Conservation (phyloP, 2,797 vertebrate genomes). For the Hylomyscus alleni region DNA sequence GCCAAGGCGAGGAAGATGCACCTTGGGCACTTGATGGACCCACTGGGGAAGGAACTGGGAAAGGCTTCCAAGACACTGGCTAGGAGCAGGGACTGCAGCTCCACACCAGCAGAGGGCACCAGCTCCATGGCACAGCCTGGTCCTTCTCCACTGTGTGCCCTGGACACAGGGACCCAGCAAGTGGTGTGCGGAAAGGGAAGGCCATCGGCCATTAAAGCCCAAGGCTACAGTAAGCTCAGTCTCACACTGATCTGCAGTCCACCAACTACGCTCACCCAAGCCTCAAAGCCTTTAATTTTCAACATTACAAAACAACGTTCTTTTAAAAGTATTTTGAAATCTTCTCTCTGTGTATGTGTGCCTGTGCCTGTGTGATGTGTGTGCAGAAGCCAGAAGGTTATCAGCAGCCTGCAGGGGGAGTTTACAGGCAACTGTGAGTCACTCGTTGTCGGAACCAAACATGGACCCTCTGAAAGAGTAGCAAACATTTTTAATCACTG, state of each 20-base stretch:
- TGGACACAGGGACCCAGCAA: neutral
- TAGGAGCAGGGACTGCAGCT: neutral
- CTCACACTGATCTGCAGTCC: too few species aligned
- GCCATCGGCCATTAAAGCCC: too few species aligned
- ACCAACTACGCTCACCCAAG: neutral
- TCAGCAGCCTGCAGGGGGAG: neutral
- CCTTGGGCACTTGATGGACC: too few species aligned
- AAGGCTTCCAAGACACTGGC: neutral
- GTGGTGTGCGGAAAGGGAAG: neutral
- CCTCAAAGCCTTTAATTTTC: neutral
- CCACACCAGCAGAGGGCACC: neutral
- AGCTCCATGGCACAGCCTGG: neutral
- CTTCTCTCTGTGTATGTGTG: neutral
- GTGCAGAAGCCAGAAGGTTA: neutral
- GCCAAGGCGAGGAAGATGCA: too few species aligned
- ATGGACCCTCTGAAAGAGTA: neutral
- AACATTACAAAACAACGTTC: neutral
- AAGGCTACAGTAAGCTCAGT: neutral
- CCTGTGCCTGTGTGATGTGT: too few species aligned
- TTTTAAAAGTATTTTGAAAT: neutral
- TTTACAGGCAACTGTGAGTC: neutral
- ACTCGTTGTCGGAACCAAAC: neutral
- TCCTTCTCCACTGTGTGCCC: neutral
- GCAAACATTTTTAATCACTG: too few species aligned
- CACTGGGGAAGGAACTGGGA: too few species aligned